Evolutionary conservation across 2,888 invertebrate species (phyloP).

Genomic region (Eulithis testata): DNA sequence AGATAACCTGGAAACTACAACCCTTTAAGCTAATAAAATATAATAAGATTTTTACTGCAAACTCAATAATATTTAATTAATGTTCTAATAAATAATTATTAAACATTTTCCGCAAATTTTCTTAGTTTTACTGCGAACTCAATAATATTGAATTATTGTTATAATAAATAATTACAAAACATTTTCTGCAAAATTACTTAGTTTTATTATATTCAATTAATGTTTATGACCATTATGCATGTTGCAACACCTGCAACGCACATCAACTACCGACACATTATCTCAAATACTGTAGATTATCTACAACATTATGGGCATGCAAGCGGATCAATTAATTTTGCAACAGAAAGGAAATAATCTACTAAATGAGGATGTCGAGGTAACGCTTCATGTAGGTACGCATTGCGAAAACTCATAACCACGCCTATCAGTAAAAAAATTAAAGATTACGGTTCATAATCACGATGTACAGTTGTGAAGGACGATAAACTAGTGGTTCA

Average conservation of each 20-base stretch:
- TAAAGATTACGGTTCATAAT: not conserved
- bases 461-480: not conserved
- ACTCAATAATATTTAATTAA: too few relatives aligned
- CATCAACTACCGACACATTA: conserved; percentile 26
- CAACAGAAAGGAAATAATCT: conserved; percentile 59
- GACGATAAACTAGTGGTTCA: not conserved
- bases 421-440: not conserved
- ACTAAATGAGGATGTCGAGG: conserved; percentile 50
- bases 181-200: too few relatives aligned
- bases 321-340: conserved; percentile 53
- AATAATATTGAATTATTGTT: too few relatives aligned
- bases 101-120: too few relatives aligned
- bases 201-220: not conserved
- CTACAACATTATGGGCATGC: conserved; percentile 42
- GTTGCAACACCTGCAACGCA: conserved; percentile 12
- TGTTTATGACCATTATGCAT: not conserved
- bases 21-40: too few relatives aligned
- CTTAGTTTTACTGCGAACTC: too few relatives aligned
- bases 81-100: too few relatives aligned
- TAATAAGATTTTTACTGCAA: too few relatives aligned
- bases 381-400: conserved; percentile 35
- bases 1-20: too few relatives aligned
- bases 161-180: too few relatives aligned
- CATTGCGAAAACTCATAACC: conserved; percentile 25
- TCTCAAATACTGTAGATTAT: conserved; percentile 35